Percentiles rank a stretch among this genome's conserved stretches.
Evolutionary conservation across 2,113 vertebrate species (phyloP).

Genomic region (Notothenia rossii): DNA sequence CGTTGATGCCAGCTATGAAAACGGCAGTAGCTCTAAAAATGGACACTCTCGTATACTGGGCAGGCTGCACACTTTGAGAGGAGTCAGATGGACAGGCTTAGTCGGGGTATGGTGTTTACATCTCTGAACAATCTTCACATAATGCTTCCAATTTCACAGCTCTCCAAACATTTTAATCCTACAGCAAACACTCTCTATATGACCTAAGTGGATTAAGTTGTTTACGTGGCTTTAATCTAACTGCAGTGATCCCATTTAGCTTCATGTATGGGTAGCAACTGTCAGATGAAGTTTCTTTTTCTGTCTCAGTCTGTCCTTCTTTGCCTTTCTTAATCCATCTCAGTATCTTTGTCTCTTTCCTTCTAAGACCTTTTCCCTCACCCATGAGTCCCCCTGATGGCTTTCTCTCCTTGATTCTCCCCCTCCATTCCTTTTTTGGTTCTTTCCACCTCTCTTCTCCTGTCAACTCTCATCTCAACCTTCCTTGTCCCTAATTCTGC

Average conservation of each 20-base stretch:
- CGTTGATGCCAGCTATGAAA: not conserved
- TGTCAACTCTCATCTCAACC: constrained; percentile 73
- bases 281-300: constrained; percentile 38
- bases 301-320: constrained; percentile 38
- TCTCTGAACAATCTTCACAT: constrained; percentile 36
- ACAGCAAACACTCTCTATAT: constrained; percentile 21
- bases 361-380: constrained; percentile 45
- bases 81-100: constrained; percentile 45
- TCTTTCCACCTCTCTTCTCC: constrained; percentile 65
- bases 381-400: constrained; percentile 59
- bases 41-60: not conserved
- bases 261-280: constrained; percentile 32
- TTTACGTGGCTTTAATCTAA: constrained; percentile 30
- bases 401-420: constrained; percentile 43
- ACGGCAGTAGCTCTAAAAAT: constrained; percentile 27
- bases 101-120: constrained; percentile 51
- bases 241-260: constrained; percentile 23
- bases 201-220: constrained; percentile 20
- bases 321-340: constrained; percentile 36
- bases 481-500: constrained; percentile 44
- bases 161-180: constrained; percentile 34
- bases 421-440: constrained; percentile 42
- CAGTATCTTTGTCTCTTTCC: constrained; percentile 40
- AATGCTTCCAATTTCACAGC: constrained; percentile 47
- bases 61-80: constrained; percentile 27